Conservation (phyloP, 1,140 invertebrate genomes). For the Drosophila sp. region DNA sequence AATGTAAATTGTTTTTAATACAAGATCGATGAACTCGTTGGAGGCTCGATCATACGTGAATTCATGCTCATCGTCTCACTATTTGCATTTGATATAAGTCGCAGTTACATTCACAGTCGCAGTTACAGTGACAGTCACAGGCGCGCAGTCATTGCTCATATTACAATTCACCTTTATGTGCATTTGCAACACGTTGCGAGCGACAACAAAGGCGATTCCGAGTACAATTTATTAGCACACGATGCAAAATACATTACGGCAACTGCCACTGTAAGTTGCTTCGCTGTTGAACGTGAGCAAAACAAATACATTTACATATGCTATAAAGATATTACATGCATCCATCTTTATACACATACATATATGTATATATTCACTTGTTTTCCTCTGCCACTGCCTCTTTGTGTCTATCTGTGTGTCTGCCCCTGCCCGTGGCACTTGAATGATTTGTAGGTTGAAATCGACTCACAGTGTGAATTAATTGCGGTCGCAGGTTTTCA, state of each 20-base stretch:
- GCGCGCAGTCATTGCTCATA: constrained; percentile 15
- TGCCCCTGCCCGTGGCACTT: constrained; percentile 9
- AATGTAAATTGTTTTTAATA: not conserved
- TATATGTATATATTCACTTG: not conserved
- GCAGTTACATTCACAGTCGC: not conserved
- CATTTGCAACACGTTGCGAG: constrained; percentile 47
- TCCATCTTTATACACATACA: not conserved
- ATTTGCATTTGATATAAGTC: constrained; percentile 3
- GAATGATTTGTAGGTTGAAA: constrained; percentile 18
- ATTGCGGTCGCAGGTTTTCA: constrained; percentile 13
- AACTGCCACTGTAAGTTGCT: constrained; percentile 48
- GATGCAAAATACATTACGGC: constrained; percentile 47
- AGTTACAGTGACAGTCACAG: constrained; percentile 3
- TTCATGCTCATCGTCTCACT: not conserved
- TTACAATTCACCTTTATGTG: constrained; percentile 25
- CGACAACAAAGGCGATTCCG: constrained; percentile 52
- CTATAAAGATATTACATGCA: constrained; percentile 13
- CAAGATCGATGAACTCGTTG: constrained; percentile 25
- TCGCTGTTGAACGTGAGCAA: constrained; percentile 20
- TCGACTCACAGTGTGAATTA: constrained; percentile 15
- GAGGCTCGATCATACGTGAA: constrained; percentile 11
- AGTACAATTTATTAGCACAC: constrained; percentile 49
- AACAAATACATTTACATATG: constrained; percentile 31
- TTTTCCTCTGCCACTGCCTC: constrained; percentile 10
- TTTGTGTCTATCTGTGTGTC: not conserved